Conservation (phyloP, 2,888 invertebrate genomes). For the Platypus cylindrus region DNA sequence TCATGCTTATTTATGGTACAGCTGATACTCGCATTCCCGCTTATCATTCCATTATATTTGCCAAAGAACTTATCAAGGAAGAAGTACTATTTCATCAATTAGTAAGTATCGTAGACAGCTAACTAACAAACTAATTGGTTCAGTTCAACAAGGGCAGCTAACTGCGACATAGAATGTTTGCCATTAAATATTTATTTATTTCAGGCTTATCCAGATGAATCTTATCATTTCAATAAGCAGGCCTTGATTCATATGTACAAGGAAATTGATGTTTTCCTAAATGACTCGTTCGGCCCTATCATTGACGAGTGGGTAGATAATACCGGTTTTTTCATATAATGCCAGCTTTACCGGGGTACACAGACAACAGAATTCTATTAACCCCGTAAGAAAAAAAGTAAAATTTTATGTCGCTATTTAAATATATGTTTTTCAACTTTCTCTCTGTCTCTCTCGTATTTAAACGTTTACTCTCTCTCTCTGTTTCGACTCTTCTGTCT, state of each 20-base stretch:
- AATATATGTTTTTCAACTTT: no score
- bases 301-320: conserved; percentile 34
- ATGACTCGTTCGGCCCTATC: conserved; percentile 60
- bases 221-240: conserved; percentile 54
- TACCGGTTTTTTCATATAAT: conserved; percentile 33
- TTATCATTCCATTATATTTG: conserved; percentile 74
- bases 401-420: no score
- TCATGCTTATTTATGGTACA: conserved; percentile 67
- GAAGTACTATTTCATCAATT: conserved; percentile 74
- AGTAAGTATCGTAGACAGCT: conserved; percentile 43
- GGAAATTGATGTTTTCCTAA: conserved; percentile 76
- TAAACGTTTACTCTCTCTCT: no score
- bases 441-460: no score
- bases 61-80: conserved; percentile 67
- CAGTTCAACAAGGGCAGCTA: no score
- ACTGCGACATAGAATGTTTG: background rate
- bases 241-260: conserved; percentile 68
- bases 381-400: no score
- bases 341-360: conserved; percentile 8
- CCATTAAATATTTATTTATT: conserved; percentile 14
- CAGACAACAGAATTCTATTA: no score
- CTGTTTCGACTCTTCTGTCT: no score
- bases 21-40: conserved; percentile 78
- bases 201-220: conserved; percentile 81
- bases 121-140: no score